Conservation (phyloP, 1,140 invertebrate genomes). For the Megathymus violae region DNA sequence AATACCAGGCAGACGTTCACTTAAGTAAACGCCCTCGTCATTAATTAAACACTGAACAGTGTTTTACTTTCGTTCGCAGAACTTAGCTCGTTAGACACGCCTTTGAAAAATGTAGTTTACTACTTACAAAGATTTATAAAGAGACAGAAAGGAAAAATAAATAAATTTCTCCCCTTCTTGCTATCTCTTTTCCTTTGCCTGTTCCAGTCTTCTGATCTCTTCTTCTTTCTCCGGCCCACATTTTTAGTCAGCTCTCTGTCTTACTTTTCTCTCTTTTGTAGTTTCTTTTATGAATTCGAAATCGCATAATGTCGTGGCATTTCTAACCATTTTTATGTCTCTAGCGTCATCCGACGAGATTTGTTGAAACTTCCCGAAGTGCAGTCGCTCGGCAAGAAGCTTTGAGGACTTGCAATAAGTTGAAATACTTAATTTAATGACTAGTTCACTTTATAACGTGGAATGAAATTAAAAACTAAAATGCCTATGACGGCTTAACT, state of each 20-base stretch:
- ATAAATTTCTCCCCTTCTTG: background rate
- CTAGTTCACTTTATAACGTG: background rate
- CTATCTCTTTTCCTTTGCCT: too few species aligned
- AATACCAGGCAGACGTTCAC: background rate
- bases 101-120: constrained; percentile 30
- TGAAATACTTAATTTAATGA: constrained; percentile 16
- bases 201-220: too few species aligned
- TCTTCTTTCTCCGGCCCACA: too few species aligned
- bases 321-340: constrained; percentile 1
- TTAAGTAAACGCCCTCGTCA: constrained; percentile 1
- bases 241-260: too few species aligned
- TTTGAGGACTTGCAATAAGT: constrained; percentile 8
- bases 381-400: constrained; percentile 12
- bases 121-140: background rate
- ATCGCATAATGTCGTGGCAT: constrained; percentile 3
- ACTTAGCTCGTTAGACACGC: constrained; percentile 31
- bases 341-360: constrained; percentile 3
- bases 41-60: constrained; percentile 20
- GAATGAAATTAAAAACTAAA: background rate
- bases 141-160: background rate
- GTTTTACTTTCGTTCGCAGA: constrained; percentile 17
- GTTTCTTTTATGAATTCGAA: background rate
- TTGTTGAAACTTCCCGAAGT: constrained; percentile 19
- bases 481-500: background rate
- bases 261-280: too few species aligned